Percentiles rank a stretch among this genome's conserved stretches.
These are phyloP conservation scores for Papilio demoleus DNA, from an alignment of 2,888 invertebrate genomes.

Conservation along the genomic window DNA sequence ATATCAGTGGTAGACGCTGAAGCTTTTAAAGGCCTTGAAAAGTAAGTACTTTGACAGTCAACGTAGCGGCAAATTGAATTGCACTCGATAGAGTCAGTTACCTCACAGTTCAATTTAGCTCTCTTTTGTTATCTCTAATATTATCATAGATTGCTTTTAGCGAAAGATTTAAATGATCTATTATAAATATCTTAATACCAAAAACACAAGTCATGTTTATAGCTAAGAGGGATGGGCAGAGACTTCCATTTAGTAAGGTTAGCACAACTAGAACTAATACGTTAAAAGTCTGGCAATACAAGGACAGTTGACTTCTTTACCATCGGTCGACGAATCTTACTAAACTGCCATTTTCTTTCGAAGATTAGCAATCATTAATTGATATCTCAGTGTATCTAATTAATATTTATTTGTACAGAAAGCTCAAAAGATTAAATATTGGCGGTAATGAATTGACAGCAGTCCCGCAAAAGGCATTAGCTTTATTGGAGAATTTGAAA, in stretches of 20 bases:
- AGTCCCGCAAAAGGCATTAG: conserved; percentile 92
- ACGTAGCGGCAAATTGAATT: conserved; percentile 23
- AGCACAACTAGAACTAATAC: no score
- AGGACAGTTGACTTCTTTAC: no score
- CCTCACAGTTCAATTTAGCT: neutral
- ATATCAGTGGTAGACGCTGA: conserved; percentile 90
- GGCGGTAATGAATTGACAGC: conserved; percentile 91
- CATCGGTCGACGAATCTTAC: no score
- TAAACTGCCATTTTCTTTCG: no score
- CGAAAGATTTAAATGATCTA: no score
- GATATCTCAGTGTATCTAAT: no score
- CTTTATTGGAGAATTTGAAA: conserved; percentile 90
- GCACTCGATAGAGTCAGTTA: conserved; percentile 4
- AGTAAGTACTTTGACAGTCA: conserved; percentile 82
- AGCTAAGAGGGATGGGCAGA: no score
- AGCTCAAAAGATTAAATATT: conserved; percentile 92
- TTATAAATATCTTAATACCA: neutral
- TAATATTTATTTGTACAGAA: conserved; percentile 71
- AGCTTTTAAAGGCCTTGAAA: conserved; percentile 93
- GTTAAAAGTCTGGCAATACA: no score
- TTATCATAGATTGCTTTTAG: neutral
- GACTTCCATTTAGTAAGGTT: no score
- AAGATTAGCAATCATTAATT: no score
- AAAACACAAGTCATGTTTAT: no score
- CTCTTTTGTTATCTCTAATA: neutral